These are phyloP conservation scores for Neopipo cinnamomea DNA, from an alignment of 2,113 vertebrate genomes.

Conservation along the genomic window DNA sequence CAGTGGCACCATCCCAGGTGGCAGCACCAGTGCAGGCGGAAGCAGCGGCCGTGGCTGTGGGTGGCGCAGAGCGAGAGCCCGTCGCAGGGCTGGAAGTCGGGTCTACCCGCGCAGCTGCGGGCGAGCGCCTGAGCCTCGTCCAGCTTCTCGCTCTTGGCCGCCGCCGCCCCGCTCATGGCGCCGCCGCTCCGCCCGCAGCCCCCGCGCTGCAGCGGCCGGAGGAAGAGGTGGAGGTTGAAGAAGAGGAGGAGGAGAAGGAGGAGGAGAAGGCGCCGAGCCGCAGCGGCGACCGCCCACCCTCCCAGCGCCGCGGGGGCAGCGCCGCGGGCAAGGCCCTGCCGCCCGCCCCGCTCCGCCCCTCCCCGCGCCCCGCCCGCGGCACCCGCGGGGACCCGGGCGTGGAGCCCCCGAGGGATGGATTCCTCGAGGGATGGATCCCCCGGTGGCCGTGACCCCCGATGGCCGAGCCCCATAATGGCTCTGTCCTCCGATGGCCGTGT, in stretches of 20 bases:
- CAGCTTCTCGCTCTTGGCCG: conserved; percentile 65
- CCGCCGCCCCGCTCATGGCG: conserved; percentile 54
- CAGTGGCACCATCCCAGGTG: conserved; percentile 99
- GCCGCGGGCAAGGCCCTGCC: neutral
- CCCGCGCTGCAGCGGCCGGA: conserved; percentile 44
- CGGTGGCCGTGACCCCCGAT: neutral
- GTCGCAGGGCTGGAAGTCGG: conserved; percentile 97
- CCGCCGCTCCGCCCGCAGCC: conserved; percentile 40
- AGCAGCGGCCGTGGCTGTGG: conserved; percentile 98
- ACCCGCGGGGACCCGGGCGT: neutral
- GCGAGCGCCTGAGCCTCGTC: conserved; percentile 89
- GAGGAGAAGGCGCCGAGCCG: neutral
- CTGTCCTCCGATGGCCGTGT: neutral
- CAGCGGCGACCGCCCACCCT: neutral
- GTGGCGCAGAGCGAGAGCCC: conserved; percentile 96
- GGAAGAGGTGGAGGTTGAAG: neutral
- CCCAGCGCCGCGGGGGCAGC: neutral
- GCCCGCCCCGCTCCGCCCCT: neutral
- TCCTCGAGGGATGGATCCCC: neutral
- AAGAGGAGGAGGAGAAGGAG: neutral
- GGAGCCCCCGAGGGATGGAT: neutral
- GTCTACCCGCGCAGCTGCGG: conserved; percentile 93
- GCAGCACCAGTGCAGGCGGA: conserved; percentile 99
- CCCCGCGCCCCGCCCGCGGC: neutral
- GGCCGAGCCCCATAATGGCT: neutral